These are phyloP conservation scores for Ctenodactylus gundi DNA, from an alignment of 2,113 vertebrate species.

Conservation along the genomic window DNA sequence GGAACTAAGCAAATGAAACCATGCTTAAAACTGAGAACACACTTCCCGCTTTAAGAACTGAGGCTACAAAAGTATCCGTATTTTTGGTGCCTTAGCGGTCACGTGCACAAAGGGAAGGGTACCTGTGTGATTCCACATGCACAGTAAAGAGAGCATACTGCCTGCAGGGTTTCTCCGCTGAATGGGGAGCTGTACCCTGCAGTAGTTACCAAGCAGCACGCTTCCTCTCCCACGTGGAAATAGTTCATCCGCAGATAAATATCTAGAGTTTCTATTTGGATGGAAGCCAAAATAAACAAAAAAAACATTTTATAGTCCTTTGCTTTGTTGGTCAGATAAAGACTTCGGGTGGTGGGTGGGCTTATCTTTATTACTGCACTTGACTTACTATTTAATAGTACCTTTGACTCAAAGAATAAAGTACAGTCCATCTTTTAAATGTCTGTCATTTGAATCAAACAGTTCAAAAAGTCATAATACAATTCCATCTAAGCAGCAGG, in stretches of 20 bases:
- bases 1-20: neutral
- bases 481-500: neutral
- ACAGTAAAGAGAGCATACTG: neutral
- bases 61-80: neutral
- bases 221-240: slow-evolving; percentile 18
- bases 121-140: neutral
- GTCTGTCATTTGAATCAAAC: neutral
- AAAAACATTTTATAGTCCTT: neutral
- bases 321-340: neutral
- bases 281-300: slow-evolving; percentile 49
- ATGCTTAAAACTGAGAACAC: neutral
- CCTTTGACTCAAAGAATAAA: slow-evolving; percentile 2
- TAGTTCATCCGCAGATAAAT: slow-evolving; percentile 33
- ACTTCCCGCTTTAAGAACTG: neutral
- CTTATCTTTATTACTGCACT: neutral
- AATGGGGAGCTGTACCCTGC: neutral
- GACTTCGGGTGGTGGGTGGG: neutral
- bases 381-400: neutral
- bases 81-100: neutral
- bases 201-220: neutral
- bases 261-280: slow-evolving; percentile 49
- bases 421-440: neutral
- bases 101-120: neutral
- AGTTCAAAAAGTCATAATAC: neutral
- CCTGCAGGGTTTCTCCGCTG: neutral